A percentile compares a stretch with the other conserved stretches of the same genome.
phyloP scores from a whole-genome alignment of 2,888 invertebrate genomes.

The Acronicta psi region DNA sequence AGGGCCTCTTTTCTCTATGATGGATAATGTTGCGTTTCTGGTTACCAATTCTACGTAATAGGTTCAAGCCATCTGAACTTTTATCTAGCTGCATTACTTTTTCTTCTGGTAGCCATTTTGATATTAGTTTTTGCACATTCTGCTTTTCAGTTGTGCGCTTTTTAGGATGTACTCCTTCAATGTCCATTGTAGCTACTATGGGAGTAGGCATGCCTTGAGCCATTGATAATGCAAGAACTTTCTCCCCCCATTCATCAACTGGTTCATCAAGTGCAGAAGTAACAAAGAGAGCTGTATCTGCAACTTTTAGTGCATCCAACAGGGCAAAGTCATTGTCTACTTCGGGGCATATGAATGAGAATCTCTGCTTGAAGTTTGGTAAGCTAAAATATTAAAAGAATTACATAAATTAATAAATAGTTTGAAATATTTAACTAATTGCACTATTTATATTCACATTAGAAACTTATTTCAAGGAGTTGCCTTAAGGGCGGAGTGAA shows the following conservation, averaged over 20 bases:
- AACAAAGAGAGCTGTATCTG: constrained; percentile 95
- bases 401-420: no score
- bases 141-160: constrained; percentile 92
- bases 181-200: constrained; percentile 92
- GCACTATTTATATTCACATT: no score
- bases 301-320: constrained; percentile 95
- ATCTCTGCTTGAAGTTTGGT: constrained; percentile 96
- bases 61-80: constrained; percentile 92
- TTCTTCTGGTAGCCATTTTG: constrained; percentile 94
- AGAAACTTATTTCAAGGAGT: no score
- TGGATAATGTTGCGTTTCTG: constrained; percentile 94
- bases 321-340: constrained; percentile 92
- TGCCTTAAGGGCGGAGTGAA: constrained; percentile 5
- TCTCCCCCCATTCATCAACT: constrained; percentile 94
- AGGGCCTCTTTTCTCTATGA: constrained; percentile 93
- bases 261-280: constrained; percentile 92
- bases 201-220: constrained; percentile 95
- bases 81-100: constrained; percentile 94
- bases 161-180: constrained; percentile 93
- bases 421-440: neutral
- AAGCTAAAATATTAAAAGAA: constrained; percentile 86
- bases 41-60: constrained; percentile 91
- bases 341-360: constrained; percentile 93
- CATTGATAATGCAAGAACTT: constrained; percentile 93
- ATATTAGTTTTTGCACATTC: constrained; percentile 90